These are phyloP conservation scores for Caerostris extrusa DNA, from an alignment of 1,140 invertebrate genomes.

Conservation along the genomic window DNA sequence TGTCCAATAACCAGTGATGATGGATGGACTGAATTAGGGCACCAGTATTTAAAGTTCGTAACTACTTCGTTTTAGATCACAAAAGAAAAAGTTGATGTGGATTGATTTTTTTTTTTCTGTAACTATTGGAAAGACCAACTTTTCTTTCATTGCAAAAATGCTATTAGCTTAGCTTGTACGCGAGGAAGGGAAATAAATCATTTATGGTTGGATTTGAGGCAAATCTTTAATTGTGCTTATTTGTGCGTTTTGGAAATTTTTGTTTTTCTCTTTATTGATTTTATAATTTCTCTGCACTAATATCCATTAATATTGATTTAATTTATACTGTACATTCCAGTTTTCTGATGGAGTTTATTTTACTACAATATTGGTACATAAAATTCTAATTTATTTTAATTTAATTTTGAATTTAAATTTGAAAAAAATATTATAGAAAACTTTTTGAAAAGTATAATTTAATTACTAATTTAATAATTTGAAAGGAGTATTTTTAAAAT, in stretches of 20 bases:
- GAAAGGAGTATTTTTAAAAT: too few species aligned
- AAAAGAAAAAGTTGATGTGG: neutral
- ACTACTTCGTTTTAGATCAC: neutral
- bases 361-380: neutral
- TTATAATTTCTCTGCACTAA: neutral
- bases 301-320: neutral
- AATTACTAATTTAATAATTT: too few species aligned
- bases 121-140: neutral
- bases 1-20: constrained; percentile 22
- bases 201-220: neutral
- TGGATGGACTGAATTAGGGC: constrained; percentile 9
- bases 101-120: neutral
- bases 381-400: too few species aligned
- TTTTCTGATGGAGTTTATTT: neutral
- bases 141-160: neutral
- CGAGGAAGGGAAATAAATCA: neutral
- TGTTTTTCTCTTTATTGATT: neutral
- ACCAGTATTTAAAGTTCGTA: constrained; percentile 26
- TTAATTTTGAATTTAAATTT: too few species aligned
- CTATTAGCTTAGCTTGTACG: neutral
- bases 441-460: too few species aligned
- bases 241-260: neutral
- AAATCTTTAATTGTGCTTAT: constrained; percentile 10
- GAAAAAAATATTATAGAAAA: too few species aligned
- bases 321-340: neutral